phyloP scores from a whole-genome alignment of 2,113 vertebrate genomes.

The Labrus mixtus region DNA sequence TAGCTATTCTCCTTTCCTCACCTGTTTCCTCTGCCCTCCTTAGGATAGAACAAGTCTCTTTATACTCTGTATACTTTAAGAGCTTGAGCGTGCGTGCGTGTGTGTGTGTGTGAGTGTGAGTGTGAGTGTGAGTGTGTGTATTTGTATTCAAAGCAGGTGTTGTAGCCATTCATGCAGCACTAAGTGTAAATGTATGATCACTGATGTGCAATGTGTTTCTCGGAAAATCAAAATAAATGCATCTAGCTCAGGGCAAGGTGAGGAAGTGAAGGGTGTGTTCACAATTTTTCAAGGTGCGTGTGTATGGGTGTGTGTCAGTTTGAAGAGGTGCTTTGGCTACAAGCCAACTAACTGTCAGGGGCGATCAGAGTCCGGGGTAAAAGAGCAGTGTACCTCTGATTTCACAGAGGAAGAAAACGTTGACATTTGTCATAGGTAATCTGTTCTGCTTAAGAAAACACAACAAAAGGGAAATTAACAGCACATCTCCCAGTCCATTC shows the following conservation, averaged over 20 bases:
- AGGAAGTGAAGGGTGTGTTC: conserved; percentile 40
- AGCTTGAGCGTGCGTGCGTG: conserved; percentile 12
- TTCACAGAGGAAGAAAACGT: conserved; percentile 14
- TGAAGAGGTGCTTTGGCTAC: conserved; percentile 58
- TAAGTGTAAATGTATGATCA: conserved; percentile 32
- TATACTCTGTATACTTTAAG: background rate
- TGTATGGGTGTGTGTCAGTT: conserved; percentile 26
- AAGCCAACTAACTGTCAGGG: conserved; percentile 59
- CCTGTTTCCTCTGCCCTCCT: conserved; percentile 47
- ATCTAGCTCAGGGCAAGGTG: conserved; percentile 31
- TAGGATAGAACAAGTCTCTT: conserved; percentile 28
- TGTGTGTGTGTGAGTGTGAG: conserved; percentile 3
- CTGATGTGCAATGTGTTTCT: conserved; percentile 27
- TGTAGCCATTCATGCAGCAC: conserved; percentile 17
- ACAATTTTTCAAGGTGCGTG: conserved; percentile 42
- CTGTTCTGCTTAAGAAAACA: conserved; percentile 13
- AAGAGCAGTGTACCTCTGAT: conserved; percentile 46
- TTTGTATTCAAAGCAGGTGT: conserved; percentile 51
- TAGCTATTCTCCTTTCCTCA: conserved; percentile 53
- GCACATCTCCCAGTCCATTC: background rate
- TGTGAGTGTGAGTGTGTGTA: too few species aligned
- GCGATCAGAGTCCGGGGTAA: conserved; percentile 42
- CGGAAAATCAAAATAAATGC: conserved; percentile 30
- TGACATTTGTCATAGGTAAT: conserved; percentile 29
- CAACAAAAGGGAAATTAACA: background rate